These are phyloP conservation scores for Apeira syringaria DNA, from an alignment of 2,888 invertebrate species.

Conservation along the genomic window DNA sequence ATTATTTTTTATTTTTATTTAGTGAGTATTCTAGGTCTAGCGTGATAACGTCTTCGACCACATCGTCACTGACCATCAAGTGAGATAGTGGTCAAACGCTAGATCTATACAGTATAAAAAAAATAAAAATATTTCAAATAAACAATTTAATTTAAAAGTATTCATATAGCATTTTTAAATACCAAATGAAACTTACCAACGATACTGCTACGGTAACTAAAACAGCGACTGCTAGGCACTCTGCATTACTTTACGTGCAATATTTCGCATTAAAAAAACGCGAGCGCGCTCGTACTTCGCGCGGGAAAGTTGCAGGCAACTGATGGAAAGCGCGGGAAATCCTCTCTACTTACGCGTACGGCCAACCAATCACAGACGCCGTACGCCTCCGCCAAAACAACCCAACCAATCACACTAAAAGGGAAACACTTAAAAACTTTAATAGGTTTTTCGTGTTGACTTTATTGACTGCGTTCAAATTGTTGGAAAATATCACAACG, in stretches of 20 bases:
- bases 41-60: too few species aligned
- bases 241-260: slow-evolving; percentile 56
- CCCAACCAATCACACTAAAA: slow-evolving; percentile 60
- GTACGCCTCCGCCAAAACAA: slow-evolving; percentile 60
- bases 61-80: too few species aligned
- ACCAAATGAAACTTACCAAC: slow-evolving; percentile 41
- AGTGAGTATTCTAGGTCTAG: too few species aligned
- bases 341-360: slow-evolving; percentile 64
- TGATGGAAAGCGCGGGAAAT: slow-evolving; percentile 76
- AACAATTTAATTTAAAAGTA: too few species aligned
- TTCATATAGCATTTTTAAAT: too few species aligned
- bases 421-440: slow-evolving; percentile 72
- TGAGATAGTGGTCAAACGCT: too few species aligned
- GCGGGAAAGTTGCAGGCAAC: slow-evolving; percentile 66
- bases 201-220: slow-evolving; percentile 24
- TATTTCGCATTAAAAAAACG: slow-evolving; percentile 35
- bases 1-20: too few species aligned
- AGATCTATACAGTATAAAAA: too few species aligned
- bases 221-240: slow-evolving; percentile 41
- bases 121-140: neutral
- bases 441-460: slow-evolving; percentile 75
- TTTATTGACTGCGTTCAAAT: slow-evolving; percentile 49
- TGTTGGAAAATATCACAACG: slow-evolving; percentile 47
- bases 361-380: slow-evolving; percentile 56
- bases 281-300: slow-evolving; percentile 36